Evolutionary conservation across 2,113 vertebrate genomes (phyloP).

Genomic region (Psilopogon haemacephalus): DNA sequence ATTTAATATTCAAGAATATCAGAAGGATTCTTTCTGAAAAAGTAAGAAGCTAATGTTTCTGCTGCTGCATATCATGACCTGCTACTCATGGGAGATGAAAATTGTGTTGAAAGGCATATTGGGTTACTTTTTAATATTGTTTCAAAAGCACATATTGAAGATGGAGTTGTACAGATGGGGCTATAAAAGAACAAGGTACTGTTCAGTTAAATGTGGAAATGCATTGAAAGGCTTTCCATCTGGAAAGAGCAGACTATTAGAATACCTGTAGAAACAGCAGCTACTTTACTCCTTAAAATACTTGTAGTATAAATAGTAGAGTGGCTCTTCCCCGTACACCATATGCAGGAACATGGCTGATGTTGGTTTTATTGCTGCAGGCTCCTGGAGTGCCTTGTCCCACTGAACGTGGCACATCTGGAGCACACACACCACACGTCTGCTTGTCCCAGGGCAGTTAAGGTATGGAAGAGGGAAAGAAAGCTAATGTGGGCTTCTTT

Average conservation of each 20-base stretch:
- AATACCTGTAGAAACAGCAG: not conserved
- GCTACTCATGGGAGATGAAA: not conserved
- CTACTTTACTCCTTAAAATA: not conserved
- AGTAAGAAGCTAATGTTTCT: not conserved
- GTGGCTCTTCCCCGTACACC: not conserved
- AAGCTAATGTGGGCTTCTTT: not conserved
- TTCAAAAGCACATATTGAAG: conserved; percentile 5
- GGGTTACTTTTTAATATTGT: not conserved
- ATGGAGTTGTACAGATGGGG: not conserved
- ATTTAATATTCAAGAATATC: not conserved
- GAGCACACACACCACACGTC: fast-evolving
- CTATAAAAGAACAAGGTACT: not conserved
- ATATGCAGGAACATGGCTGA: not conserved
- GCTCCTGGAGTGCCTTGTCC: not conserved
- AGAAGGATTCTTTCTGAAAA: not conserved
- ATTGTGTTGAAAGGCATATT: not conserved
- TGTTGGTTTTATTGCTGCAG: not conserved
- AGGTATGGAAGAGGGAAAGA: not conserved
- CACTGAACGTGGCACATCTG: not conserved
- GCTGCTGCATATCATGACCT: fast-evolving
- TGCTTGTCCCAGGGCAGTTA: not conserved
- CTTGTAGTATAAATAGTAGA: not conserved
- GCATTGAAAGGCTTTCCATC: not conserved
- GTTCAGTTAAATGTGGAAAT: not conserved
- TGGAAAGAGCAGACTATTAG: not conserved